These are phyloP conservation scores for Dermatophagoides farinae DNA, from an alignment of 1,140 invertebrate species.

Conservation along the genomic window DNA sequence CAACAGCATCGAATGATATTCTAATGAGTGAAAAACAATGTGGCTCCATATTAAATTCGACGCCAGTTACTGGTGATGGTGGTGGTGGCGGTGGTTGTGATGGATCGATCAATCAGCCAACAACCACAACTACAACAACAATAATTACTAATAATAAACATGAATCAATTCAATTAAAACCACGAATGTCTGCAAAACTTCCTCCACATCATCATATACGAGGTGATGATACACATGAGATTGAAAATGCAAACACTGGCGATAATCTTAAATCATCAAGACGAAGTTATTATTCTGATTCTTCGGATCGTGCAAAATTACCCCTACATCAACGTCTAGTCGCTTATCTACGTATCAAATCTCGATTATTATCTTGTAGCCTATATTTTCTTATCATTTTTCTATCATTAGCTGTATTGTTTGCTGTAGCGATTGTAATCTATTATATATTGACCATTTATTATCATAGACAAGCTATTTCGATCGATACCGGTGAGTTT, in stretches of 20 bases:
- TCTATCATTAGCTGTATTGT: background rate
- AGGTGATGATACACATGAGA: background rate
- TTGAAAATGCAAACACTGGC: background rate
- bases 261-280: background rate
- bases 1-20: no score
- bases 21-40: no score
- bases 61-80: background rate
- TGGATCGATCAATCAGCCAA: background rate
- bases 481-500: background rate
- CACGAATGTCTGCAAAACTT: background rate
- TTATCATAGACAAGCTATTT: background rate
- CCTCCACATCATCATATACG: constrained; percentile 1
- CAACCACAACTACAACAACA: no score
- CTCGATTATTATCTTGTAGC: background rate
- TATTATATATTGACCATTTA: background rate
- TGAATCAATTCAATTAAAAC: background rate
- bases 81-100: background rate
- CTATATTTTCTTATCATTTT: background rate
- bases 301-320: background rate
- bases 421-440: background rate
- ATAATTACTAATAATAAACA: no score
- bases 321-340: background rate
- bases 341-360: constrained; percentile 1
- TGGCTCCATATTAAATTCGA: no score
- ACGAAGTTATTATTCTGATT: background rate